phyloP scores from a whole-genome alignment of 2,113 vertebrate genomes.

The Entomyzon cyanotis region DNA sequence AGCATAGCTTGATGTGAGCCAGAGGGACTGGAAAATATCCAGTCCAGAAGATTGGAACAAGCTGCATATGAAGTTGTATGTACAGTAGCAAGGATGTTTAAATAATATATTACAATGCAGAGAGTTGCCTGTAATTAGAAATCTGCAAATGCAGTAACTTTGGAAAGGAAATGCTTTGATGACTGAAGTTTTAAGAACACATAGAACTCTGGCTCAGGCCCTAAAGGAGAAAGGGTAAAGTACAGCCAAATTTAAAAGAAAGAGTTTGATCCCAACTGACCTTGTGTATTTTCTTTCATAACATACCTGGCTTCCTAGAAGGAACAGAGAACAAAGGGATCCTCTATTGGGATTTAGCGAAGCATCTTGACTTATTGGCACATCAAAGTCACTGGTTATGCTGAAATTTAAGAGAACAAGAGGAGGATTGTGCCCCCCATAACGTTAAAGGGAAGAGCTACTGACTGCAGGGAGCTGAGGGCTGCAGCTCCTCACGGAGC shows the following conservation, averaged over 20 bases:
- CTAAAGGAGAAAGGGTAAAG: neutral
- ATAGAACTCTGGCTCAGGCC: neutral
- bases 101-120: neutral
- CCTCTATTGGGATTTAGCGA: neutral
- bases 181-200: neutral
- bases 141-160: conserved; percentile 5
- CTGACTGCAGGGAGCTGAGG: neutral
- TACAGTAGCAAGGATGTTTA: conserved; percentile 6
- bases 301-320: neutral
- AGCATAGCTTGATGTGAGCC: neutral
- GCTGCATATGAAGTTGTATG: neutral
- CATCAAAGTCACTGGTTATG: neutral
- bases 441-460: neutral
- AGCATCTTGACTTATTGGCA: conserved; percentile 4
- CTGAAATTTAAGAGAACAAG: neutral
- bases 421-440: neutral
- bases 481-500: neutral
- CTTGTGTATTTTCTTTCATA: neutral
- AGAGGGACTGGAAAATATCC: neutral
- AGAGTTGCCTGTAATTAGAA: neutral
- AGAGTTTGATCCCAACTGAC: neutral
- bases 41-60: neutral
- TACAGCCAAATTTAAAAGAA: neutral
- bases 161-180: conserved; percentile 1
- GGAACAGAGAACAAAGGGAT: neutral